Conservation (phyloP, 2,113 vertebrate species). For the Agelaius tricolor region DNA sequence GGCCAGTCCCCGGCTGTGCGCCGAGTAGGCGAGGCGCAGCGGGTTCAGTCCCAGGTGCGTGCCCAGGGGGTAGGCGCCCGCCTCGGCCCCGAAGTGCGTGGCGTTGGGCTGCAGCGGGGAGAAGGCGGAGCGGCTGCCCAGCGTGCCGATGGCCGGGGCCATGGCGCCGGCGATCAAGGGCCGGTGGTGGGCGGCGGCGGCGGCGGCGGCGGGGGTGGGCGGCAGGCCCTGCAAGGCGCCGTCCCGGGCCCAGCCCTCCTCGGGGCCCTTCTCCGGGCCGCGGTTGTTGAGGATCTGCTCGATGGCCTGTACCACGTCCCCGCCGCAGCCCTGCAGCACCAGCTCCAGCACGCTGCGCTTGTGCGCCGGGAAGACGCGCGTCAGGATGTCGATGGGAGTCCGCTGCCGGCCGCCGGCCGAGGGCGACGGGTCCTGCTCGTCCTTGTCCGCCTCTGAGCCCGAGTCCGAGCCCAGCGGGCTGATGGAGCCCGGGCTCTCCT, state of each 20-base stretch:
- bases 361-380: conserved; percentile 95
- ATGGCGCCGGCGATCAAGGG: conserved; percentile 91
- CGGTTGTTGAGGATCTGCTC: conserved; percentile 98
- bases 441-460: conserved; percentile 93
- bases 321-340: conserved; percentile 95
- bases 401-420: conserved; percentile 80
- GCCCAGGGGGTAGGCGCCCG: conserved; percentile 87
- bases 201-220: conserved; percentile 73
- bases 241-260: conserved; percentile 88
- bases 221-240: conserved; percentile 76
- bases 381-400: conserved; percentile 97
- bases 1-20: conserved; percentile 95
- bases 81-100: conserved; percentile 90
- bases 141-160: conserved; percentile 83
- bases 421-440: conserved; percentile 87
- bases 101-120: conserved; percentile 94
- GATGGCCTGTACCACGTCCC: conserved; percentile 98
- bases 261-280: conserved; percentile 74
- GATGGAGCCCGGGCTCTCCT: conserved; percentile 86
- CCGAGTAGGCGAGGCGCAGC: conserved; percentile 93
- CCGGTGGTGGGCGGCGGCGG: conserved; percentile 81
- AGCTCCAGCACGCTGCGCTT: conserved; percentile 95
- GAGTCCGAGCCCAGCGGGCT: conserved; percentile 95
- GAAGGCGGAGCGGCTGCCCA: conserved; percentile 96
- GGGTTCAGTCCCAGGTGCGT: conserved; percentile 94